Conservation (phyloP, 2,797 vertebrate species). For the Neoniphon sammara region DNA sequence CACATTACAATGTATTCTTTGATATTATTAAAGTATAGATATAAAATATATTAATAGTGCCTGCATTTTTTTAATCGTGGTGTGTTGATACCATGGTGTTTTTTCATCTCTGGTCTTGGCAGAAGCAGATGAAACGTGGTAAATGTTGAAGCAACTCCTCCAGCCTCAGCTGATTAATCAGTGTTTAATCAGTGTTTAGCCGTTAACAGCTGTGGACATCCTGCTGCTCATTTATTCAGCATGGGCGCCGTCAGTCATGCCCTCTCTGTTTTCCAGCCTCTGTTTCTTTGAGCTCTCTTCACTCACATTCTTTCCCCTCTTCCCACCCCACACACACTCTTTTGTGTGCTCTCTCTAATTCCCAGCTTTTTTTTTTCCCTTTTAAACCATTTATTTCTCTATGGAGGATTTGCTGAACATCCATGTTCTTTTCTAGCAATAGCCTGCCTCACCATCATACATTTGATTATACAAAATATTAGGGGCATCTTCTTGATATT, state of each 20-base stretch:
- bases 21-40: too few species aligned
- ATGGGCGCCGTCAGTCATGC: constrained; percentile 45
- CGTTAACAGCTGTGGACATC: constrained; percentile 70
- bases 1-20: too few species aligned
- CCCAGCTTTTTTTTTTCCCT: constrained; percentile 4
- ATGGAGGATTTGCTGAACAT: background rate
- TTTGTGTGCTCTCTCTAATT: background rate
- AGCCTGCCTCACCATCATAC: background rate
- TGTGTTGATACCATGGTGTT: background rate
- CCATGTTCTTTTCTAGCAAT: background rate
- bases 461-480: background rate
- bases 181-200: constrained; percentile 75
- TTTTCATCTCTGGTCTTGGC: constrained; percentile 39
- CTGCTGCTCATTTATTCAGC: constrained; percentile 67
- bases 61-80: too few species aligned
- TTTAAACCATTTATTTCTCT: background rate
- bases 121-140: constrained; percentile 54
- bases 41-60: too few species aligned
- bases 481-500: background rate
- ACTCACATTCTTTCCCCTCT: background rate
- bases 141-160: constrained; percentile 52
- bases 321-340: background rate
- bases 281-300: constrained; percentile 9
- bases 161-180: constrained; percentile 72
- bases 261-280: constrained; percentile 20